Base-by-base conservation (phyloP, 2,797 vertebrate genomes). In the Acipenser transmontanus region DNA sequence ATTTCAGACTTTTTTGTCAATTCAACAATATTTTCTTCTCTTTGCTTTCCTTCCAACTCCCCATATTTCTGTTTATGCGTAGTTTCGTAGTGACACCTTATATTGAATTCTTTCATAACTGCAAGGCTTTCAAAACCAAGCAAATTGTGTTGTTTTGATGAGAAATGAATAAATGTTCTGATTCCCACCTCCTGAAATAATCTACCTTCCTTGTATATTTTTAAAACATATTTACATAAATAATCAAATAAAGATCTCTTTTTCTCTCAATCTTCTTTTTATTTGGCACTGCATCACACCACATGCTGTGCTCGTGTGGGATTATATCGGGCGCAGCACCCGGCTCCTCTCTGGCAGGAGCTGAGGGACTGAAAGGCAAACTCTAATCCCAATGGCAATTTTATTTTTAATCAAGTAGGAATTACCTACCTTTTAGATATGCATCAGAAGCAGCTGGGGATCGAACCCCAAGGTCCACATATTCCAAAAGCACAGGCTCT, bases 381-480 rank as follows among this genome's bases (percentile, higher is more conserved):
- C 54, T 51, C 66, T 67, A 67, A 67, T 67, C 69, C 69, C 69
- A 64, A 47, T 67, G 62, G 56, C 66, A 71, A 64, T 67, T 71
- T 66, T 62, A 63, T 61, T 70, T 70, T 65, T 70, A 70, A 70
- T 70, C 69, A 70, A 70, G 64, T 70, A 57, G 69, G 69, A 70
- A 70, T 70, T 70, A 70, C 69, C 65, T 66, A 48, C 65, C 69
- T 70, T 66, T 70, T 70, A 66, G 69, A 70, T 66, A 70, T 65
- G 61, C 64, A 70, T 70, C 64, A 60, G 11, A 49, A 52, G 60
- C 65, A 60, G 64, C 68, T 69, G 69, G 69, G 62, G 65, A 64
- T 63, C 50, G 62, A 56, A 66, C 63, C 61, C 69, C 8, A n/a
- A 61, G 50, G 59, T 34, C 49, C 66, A n/a, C 62, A 48, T 54